Conservation (phyloP, 2,113 vertebrate species). For the Aegypius monachus region DNA sequence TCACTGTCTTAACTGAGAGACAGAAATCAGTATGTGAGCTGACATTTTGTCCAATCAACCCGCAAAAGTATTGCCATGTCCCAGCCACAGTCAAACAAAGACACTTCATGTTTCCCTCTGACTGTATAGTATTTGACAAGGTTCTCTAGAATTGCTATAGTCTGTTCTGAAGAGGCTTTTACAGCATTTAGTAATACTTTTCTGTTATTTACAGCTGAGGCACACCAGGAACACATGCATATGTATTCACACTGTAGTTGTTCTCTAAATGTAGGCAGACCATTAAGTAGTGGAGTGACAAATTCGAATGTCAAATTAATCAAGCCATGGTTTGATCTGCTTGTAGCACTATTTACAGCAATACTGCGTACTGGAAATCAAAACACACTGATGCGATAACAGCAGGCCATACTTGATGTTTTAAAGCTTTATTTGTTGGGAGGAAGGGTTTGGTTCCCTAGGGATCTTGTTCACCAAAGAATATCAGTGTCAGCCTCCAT, state of each 20-base stretch:
- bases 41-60: neutral
- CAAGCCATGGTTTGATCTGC: neutral
- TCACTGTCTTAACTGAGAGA: neutral
- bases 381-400: neutral
- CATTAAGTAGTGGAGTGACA: neutral
- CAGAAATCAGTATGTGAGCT: neutral
- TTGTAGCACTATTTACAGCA: conserved; percentile 20
- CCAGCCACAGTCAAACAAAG: neutral
- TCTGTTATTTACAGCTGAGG: neutral
- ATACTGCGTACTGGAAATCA: neutral
- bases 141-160: neutral
- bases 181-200: neutral
- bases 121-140: neutral
- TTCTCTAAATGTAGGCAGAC: neutral
- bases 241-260: neutral
- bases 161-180: neutral
- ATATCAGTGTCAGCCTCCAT: neutral
- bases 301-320: conserved; percentile 8
- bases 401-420: neutral
- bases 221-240: neutral
- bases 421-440: neutral
- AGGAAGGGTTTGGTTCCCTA: neutral
- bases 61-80: neutral
- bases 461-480: neutral
- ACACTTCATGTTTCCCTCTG: neutral